A percentile compares a stretch with the other conserved stretches of the same genome.
These are phyloP conservation scores for Tonatia bakeri DNA, from an alignment of 2,113 vertebrate species.

Conservation along the genomic window DNA sequence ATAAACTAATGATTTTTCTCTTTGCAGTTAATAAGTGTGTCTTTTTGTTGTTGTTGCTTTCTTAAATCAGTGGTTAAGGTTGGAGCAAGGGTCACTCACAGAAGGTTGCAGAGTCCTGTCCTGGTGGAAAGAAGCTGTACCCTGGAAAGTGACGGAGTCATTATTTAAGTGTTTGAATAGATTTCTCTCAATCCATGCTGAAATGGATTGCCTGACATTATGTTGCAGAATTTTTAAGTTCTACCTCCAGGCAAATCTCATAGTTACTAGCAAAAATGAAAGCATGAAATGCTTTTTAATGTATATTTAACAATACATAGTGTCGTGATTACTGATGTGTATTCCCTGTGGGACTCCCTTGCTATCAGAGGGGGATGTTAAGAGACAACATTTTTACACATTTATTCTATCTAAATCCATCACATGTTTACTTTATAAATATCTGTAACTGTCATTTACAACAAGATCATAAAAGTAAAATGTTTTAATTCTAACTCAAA, in stretches of 20 bases:
- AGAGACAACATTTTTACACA: conserved; percentile 89
- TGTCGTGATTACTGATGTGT: conserved; percentile 95
- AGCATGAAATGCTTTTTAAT: conserved; percentile 99
- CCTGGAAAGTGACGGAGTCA: conserved; percentile 76
- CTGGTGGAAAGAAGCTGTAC: conserved; percentile 36
- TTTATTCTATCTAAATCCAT: conserved; percentile 87
- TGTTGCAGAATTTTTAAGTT: conserved; percentile 92
- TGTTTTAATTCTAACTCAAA: conserved; percentile 68
- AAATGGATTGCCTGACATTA: conserved; percentile 86
- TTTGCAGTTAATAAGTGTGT: not conserved
- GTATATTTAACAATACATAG: conserved; percentile 99
- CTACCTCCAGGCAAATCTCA: conserved; percentile 95
- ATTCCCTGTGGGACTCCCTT: conserved; percentile 87
- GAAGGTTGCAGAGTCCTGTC: conserved; percentile 37
- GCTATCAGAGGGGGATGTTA: conserved; percentile 78
- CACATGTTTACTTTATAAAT: conserved; percentile 78
- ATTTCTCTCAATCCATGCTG: conserved; percentile 76
- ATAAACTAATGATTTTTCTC: not conserved
- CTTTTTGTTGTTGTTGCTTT: conserved; percentile 13
- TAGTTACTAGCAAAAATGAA: conserved; percentile 94
- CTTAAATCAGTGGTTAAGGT: conserved; percentile 29
- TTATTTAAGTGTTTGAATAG: conserved; percentile 80
- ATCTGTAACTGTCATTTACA: conserved; percentile 77
- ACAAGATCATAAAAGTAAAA: conserved; percentile 67
- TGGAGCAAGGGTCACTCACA: conserved; percentile 52